Evolutionary conservation across 2,888 invertebrate species (phyloP).

Genomic region (Cantharis flavilabris): DNA sequence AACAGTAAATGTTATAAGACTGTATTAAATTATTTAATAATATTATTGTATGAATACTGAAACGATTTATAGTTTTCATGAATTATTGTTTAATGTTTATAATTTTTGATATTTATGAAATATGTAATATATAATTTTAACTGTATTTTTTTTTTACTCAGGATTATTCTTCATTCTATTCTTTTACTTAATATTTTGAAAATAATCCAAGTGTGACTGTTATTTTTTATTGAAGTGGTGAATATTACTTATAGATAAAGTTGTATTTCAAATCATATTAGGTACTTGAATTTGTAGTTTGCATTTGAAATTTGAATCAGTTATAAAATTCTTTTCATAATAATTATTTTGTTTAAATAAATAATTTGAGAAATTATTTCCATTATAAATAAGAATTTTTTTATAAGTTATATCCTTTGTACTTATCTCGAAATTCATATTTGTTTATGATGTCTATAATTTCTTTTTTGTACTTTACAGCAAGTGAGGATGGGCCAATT

Average conservation of each 20-base stretch:
- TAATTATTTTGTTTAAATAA: background rate
- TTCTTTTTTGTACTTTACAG: background rate
- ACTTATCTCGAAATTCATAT: no score
- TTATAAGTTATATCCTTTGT: background rate
- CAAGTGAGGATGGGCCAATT: no score
- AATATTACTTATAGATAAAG: background rate
- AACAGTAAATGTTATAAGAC: background rate
- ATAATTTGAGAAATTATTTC: background rate
- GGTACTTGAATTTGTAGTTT: background rate
- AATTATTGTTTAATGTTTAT: background rate
- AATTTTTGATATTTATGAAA: background rate
- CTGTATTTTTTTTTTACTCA: background rate
- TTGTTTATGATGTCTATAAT: background rate
- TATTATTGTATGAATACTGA: background rate
- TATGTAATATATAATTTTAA: background rate
- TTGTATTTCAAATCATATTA: background rate
- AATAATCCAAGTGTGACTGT: background rate
- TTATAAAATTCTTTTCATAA: background rate
- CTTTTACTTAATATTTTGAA: background rate
- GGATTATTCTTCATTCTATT: background rate
- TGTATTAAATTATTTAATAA: background rate
- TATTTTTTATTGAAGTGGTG: background rate
- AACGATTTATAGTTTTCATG: background rate
- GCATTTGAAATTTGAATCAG: background rate
- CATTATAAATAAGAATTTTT: background rate